Base-by-base conservation (phyloP, 2,888 invertebrate species). In the Brassicogethes aeneus region DNA sequence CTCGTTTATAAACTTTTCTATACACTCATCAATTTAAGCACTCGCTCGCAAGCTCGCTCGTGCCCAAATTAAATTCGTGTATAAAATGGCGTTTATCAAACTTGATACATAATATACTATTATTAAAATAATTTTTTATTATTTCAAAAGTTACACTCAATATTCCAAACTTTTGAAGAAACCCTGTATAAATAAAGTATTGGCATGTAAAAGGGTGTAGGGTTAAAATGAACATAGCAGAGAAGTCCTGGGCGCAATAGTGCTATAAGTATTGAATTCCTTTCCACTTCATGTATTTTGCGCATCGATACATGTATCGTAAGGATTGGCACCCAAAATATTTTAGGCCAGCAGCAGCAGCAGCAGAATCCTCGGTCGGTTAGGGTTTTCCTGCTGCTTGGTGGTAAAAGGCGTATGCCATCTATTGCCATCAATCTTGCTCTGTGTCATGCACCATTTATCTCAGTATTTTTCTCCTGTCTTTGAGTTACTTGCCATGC, bases 371-470 rank as follows among this genome's bases (percentile, higher is more conserved):
- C 5, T 10, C 41, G 51, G 50, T 44, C 50, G 51, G 49, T 54
- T 55, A 56, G 12, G 3, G 7, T 32, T 8, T 13, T 13, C 12
- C 14, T 13, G 13, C 32, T 3, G 32, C 14, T n/a, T n/a, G n/a
- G n/a, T n/a, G n/a, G n/a, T n/a, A n/a, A 13, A 32, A 5, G 13
- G 32, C 32, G 12, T 12, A 5, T 13, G 12, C 8, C 14, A 13
- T 13, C 32, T 13, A 3, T 32, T 12, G 32, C 59, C 64, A 66
- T 66, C 64, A 65, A 66, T 66, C 66, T 66, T 65, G 60, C 58
- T 62, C 55, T 59, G 59, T 62, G 65, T 62, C 64, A 62, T 58
- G 62, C 59, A 62, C 64, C 65, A 66, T 66, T 66, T 65, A 65
- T 65, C 65, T 65, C 62, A 58, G 61, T 64, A 65, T 65, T 65